These are phyloP conservation scores for Lithobates pipiens DNA, from an alignment of 2,797 vertebrate species.

Conservation along the genomic window DNA sequence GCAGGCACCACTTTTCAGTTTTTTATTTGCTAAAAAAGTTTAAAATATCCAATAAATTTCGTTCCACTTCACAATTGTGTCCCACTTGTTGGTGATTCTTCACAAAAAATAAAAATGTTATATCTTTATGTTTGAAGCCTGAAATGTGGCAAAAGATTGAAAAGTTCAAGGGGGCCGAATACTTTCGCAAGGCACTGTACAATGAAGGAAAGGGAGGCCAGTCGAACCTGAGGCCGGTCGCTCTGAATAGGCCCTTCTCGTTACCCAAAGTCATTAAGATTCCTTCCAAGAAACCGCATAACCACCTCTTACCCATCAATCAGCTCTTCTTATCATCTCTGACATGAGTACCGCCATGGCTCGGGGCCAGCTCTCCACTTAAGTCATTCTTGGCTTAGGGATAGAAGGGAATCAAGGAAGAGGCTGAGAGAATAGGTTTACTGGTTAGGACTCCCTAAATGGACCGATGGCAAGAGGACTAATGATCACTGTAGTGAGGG, in stretches of 20 bases:
- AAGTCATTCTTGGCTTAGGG: slow-evolving; percentile 3
- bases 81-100: too few species aligned
- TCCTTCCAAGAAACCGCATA: background rate
- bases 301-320: slow-evolving; percentile 6
- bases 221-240: background rate
- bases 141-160: too few species aligned
- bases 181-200: too few species aligned
- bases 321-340: slow-evolving; percentile 3
- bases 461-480: too few species aligned
- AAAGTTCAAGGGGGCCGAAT: too few species aligned
- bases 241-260: background rate
- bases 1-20: too few species aligned
- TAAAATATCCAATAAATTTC: too few species aligned
- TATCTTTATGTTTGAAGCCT: too few species aligned
- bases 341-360: slow-evolving; percentile 3
- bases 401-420: background rate
- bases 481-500: too few species aligned
- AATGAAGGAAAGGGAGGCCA: background rate
- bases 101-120: too few species aligned
- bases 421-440: background rate
- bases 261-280: background rate
- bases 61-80: too few species aligned
- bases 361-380: background rate
- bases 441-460: background rate
- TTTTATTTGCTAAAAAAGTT: too few species aligned